These are phyloP conservation scores for Pipistrellus nathusii DNA, from an alignment of 2,797 vertebrate species.

Conservation along the genomic window DNA sequence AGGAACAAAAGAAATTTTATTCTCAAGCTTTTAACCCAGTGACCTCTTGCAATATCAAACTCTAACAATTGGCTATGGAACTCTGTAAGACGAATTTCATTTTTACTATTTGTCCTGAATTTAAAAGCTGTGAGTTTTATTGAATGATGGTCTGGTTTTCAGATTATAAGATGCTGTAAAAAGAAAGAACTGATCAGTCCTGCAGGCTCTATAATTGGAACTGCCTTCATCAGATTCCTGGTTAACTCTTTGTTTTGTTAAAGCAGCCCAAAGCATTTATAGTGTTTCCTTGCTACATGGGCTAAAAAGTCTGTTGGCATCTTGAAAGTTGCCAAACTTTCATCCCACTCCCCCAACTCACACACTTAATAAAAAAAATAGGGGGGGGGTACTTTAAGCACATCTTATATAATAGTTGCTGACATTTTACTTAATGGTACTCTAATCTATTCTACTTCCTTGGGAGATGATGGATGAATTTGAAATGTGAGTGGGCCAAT, in stretches of 20 bases:
- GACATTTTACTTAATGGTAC: constrained; percentile 6
- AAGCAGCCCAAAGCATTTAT: constrained; percentile 33
- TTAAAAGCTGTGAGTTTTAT: constrained; percentile 70
- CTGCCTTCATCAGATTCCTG: constrained; percentile 65
- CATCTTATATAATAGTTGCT: constrained; percentile 31
- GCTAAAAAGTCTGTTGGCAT: constrained; percentile 39
- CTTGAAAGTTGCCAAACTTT: neutral
- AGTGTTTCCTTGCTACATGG: constrained; percentile 1
- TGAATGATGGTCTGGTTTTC: constrained; percentile 66
- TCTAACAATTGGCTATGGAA: constrained; percentile 16
- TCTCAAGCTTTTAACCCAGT: constrained; percentile 60
- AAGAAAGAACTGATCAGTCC: constrained; percentile 67
- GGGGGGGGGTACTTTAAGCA: neutral
- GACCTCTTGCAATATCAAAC: constrained; percentile 36
- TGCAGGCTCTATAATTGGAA: constrained; percentile 70
- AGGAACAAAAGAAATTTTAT: constrained; percentile 58
- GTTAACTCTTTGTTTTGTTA: constrained; percentile 70
- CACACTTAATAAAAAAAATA: neutral
- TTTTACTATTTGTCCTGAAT: constrained; percentile 79
- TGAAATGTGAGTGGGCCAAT: constrained; percentile 17
- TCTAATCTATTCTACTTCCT: neutral
- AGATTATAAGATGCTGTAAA: constrained; percentile 71
- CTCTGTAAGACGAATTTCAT: constrained; percentile 56
- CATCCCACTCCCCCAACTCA: neutral
- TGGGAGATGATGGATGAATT: constrained; percentile 34